Base-by-base conservation (phyloP, 2,888 invertebrate genomes). In the Xestia rhomboidea region DNA sequence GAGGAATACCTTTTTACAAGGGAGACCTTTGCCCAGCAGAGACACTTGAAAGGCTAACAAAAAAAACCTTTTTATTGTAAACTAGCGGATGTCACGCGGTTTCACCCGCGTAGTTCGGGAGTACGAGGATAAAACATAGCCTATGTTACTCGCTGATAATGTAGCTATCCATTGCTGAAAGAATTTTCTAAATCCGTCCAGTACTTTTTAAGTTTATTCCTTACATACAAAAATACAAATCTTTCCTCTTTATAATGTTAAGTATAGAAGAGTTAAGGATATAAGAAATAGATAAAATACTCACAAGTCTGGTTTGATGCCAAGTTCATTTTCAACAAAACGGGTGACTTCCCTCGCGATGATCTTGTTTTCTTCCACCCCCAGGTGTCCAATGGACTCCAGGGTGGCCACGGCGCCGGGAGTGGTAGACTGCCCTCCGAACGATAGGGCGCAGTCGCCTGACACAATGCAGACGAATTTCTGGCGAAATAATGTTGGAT, bases 321-420 rank as follows among this genome's bases (percentile, higher is more conserved):
- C 93, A 4, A 96, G 88, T 84, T 95, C 93, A 8, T 88, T 91
- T n/a, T 93, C 84, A 30, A 95, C 68, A 62, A 93, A 94, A 0
- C 84, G 87, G 0, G 95, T 84, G 2, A 96, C 76, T 73, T 93
- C 93, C 54, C 87, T 90, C 0, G 90, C 86, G 27, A 95, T 94
- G n/a, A 89, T 0, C 63, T 88, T 90, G 77, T 94, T 94, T 67
- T 93, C 91, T 5, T 89, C 77, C 0, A 88, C 63, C 0, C 92
- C 93, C 0, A 94, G 83, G 63, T 94, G 57, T 0, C 94, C 94
- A 5, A 94, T 94, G 18, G 93, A 93, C 75, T 94, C 94, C 49
- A 94, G 73, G 6, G 90, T 89, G 0, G 92, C 93, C 1, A 92
- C 88, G 0, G 92, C 92, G 0, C 89, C 89, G 0, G 93, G 90